These are phyloP conservation scores for Leptinotarsa lineolata DNA, from an alignment of 1,140 invertebrate genomes.

Conservation along the genomic window DNA sequence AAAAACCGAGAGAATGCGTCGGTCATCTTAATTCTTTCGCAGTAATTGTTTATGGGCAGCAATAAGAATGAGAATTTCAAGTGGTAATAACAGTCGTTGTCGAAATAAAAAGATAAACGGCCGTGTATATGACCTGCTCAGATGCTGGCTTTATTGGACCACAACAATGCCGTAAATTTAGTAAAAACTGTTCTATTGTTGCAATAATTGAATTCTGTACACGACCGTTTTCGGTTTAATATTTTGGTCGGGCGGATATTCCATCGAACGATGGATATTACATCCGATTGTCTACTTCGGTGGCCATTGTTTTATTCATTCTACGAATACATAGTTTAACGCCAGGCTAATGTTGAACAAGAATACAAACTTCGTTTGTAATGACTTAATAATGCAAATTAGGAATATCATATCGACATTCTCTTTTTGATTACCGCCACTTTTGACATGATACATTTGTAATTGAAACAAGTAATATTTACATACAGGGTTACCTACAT, in stretches of 20 bases:
- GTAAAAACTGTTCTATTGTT: conserved; percentile 16
- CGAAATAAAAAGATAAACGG: conserved; percentile 10
- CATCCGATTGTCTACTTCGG: too few relatives aligned
- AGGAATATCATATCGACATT: too few relatives aligned
- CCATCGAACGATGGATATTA: not conserved
- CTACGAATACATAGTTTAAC: too few relatives aligned
- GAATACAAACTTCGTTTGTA: too few relatives aligned
- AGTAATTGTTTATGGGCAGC: not conserved
- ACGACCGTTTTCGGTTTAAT: conserved; percentile 1
- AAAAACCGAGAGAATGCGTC: not conserved
- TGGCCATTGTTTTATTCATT: too few relatives aligned
- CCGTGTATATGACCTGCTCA: not conserved
- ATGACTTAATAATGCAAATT: too few relatives aligned
- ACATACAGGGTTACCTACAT: too few relatives aligned
- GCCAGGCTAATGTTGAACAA: too few relatives aligned
- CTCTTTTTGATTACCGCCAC: too few relatives aligned
- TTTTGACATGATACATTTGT: too few relatives aligned
- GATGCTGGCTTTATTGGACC: conserved; percentile 13
- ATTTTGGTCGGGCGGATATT: not conserved
- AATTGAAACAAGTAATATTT: too few relatives aligned
- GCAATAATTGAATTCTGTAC: conserved; percentile 20
- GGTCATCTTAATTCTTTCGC: not conserved
- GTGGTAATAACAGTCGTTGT: conserved; percentile 8
- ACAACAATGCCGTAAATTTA: conserved; percentile 13
- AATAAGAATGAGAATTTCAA: conserved; percentile 9